Conservation (phyloP, 2,888 invertebrate species). For the Ennomos quercinarius region DNA sequence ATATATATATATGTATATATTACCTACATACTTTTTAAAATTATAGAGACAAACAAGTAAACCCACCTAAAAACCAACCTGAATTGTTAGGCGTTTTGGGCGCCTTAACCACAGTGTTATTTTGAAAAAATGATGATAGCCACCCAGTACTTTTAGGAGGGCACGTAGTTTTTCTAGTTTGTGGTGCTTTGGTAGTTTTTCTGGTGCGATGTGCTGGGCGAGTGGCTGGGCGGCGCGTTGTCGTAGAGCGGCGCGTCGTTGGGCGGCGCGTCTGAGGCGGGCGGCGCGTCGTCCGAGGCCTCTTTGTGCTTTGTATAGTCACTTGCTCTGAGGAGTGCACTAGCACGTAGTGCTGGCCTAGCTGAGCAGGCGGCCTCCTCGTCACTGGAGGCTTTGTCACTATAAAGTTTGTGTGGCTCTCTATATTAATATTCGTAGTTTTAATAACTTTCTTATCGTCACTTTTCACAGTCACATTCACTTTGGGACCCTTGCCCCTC, state of each 20-base stretch:
- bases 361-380: slow-evolving; percentile 48
- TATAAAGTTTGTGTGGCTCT: slow-evolving; percentile 78
- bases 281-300: slow-evolving; percentile 45
- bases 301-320: slow-evolving; percentile 46
- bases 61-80: slow-evolving; percentile 77
- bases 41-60: slow-evolving; percentile 22
- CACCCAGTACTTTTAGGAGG: slow-evolving; percentile 65
- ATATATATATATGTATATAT: too few relatives aligned
- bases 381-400: slow-evolving; percentile 65
- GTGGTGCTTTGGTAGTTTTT: slow-evolving; percentile 62
- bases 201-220: slow-evolving; percentile 43
- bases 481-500: slow-evolving; percentile 64
- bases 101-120: slow-evolving; percentile 59
- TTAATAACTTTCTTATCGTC: slow-evolving; percentile 69
- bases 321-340: slow-evolving; percentile 50
- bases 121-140: slow-evolving; percentile 68
- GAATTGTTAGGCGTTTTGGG: slow-evolving; percentile 63
- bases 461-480: slow-evolving; percentile 68
- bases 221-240: slow-evolving; percentile 48
- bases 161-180: slow-evolving; percentile 61
- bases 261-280: slow-evolving; percentile 47
- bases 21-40: too few relatives aligned
- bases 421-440: slow-evolving; percentile 76
- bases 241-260: slow-evolving; percentile 39
- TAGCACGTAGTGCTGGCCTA: slow-evolving; percentile 60